Evolutionary conservation across 2,113 vertebrate species (phyloP).

Genomic region (Alligator mississippiensis): DNA sequence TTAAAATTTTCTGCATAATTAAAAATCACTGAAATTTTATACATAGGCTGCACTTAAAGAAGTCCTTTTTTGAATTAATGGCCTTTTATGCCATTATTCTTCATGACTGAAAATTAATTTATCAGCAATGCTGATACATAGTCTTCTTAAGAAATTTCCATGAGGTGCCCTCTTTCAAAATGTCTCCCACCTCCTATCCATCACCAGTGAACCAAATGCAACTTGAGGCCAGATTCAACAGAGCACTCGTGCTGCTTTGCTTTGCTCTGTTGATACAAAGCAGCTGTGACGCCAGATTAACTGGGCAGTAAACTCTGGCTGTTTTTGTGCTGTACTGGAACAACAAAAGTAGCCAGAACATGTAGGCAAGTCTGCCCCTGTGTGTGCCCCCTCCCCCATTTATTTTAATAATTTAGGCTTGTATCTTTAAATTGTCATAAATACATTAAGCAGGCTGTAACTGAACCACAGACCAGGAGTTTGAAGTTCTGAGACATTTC

Average conservation of each 20-base stretch:
- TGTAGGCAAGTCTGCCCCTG: neutral
- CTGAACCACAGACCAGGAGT: neutral
- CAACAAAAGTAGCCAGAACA: neutral
- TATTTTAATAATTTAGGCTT: neutral
- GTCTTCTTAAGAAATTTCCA: neutral
- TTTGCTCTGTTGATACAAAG: neutral
- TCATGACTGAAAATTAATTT: conserved; percentile 8
- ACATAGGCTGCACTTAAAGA: neutral
- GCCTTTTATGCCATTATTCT: neutral
- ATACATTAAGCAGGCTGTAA: rapidly evolving
- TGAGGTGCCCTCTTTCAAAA: neutral
- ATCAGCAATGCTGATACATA: neutral
- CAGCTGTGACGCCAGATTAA: neutral
- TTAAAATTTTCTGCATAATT: conserved; percentile 60
- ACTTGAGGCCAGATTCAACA: rapidly evolving
- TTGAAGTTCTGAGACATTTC: neutral
- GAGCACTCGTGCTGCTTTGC: rapidly evolving
- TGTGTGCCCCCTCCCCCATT: neutral
- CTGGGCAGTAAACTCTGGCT: rapidly evolving
- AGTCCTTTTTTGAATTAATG: neutral
- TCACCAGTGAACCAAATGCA: rapidly evolving
- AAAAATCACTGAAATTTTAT: neutral
- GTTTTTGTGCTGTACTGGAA: neutral
- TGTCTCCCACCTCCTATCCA: rapidly evolving
- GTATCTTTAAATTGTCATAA: neutral